phyloP scores from a whole-genome alignment of 1,140 invertebrate species.

The Drosophila insularis region DNA sequence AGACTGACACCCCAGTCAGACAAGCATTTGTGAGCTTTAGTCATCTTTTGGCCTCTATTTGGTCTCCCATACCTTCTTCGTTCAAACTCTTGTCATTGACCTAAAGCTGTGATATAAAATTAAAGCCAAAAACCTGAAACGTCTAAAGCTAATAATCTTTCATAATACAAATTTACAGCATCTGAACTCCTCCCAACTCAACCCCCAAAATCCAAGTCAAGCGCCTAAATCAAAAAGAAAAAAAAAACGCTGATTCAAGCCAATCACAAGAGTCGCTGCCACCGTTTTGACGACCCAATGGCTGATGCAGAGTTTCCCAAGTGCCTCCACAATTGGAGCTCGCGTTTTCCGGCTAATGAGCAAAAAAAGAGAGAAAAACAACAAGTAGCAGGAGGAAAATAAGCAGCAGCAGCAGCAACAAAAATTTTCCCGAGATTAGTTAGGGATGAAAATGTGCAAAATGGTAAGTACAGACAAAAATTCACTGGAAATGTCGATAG shows the following conservation, averaged over 20 bases:
- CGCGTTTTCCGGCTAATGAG: constrained; percentile 72
- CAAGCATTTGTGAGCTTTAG: not conserved
- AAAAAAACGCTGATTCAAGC: not conserved
- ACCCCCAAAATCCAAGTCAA: not conserved
- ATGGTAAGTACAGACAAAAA: not conserved
- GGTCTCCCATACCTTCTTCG: not conserved
- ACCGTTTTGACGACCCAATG: constrained; percentile 54
- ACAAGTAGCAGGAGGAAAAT: not conserved
- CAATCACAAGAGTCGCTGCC: constrained; percentile 59
- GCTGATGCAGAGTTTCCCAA: constrained; percentile 57
- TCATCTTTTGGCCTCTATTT: not conserved
- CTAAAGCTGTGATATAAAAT: too few relatives aligned
- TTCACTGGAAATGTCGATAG: not conserved
- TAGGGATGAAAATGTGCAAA: constrained; percentile 5
- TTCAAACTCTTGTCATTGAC: too few relatives aligned
- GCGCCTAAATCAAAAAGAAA: not conserved
- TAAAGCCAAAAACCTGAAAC: too few relatives aligned
- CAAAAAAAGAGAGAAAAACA: constrained; percentile 37
- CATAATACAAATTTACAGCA: too few relatives aligned
- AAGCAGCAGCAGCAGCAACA: not conserved
- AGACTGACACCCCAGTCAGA: not conserved
- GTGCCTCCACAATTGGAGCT: constrained; percentile 64
- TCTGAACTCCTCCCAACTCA: not conserved
- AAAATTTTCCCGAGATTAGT: not conserved
- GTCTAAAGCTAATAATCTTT: too few relatives aligned